Evolutionary conservation across 2,888 invertebrate species (phyloP).

Genomic region (Amphimallon solstitiale): DNA sequence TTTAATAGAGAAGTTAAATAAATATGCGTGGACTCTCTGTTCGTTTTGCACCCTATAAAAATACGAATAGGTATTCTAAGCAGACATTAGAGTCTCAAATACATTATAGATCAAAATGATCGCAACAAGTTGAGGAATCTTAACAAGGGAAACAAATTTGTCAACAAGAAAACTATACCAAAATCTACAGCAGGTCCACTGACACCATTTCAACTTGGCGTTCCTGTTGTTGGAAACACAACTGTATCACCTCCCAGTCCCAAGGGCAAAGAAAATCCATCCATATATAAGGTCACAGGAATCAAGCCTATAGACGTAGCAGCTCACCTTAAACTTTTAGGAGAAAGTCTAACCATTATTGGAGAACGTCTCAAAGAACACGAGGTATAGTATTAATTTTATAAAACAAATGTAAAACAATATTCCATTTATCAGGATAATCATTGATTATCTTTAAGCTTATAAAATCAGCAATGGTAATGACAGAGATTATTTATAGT

Average conservation of each 20-base stretch:
- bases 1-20: too few species aligned
- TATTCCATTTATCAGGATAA: too few species aligned
- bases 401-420: background rate
- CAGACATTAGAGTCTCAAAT: constrained; percentile 11
- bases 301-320: constrained; percentile 90
- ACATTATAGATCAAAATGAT: constrained; percentile 35
- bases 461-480: too few species aligned
- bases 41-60: background rate
- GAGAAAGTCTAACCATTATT: constrained; percentile 93
- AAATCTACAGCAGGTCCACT: constrained; percentile 35
- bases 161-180: constrained; percentile 34
- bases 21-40: too few species aligned
- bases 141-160: constrained; percentile 35
- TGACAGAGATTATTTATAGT: too few species aligned
- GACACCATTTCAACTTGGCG: constrained; percentile 57
- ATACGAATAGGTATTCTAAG: background rate
- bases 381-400: constrained; percentile 68
- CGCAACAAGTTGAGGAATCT: constrained; percentile 27
- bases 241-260: constrained; percentile 60
- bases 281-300: constrained; percentile 73
- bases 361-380: constrained; percentile 93
- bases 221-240: constrained; percentile 56
- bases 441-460: too few species aligned
- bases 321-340: constrained; percentile 89
- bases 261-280: constrained; percentile 54